Conservation (phyloP, 2,797 vertebrate genomes). For the Tiaroga cobitis region DNA sequence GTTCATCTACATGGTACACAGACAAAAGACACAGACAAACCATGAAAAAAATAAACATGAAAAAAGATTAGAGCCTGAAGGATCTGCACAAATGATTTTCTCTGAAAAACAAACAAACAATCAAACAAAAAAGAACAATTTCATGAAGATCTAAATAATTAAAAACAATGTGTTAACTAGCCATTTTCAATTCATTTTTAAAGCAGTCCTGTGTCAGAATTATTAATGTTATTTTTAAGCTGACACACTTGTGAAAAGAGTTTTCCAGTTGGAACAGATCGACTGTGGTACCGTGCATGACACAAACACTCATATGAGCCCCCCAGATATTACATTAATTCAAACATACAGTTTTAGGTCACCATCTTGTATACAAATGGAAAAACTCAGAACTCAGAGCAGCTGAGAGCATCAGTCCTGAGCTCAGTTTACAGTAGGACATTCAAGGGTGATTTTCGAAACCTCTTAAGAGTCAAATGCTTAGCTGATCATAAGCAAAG, state of each 20-base stretch:
- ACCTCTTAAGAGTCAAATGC: neutral
- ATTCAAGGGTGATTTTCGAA: conserved; percentile 12
- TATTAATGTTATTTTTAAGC: neutral
- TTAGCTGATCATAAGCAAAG: conserved; percentile 19
- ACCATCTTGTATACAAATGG: conserved; percentile 46
- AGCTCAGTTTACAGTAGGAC: conserved; percentile 14
- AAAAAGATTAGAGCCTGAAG: neutral
- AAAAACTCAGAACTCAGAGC: conserved; percentile 38
- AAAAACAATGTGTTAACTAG: neutral
- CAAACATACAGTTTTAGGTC: conserved; percentile 54
- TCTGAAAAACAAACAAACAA: neutral
- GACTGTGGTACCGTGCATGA: neutral
- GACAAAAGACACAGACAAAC: neutral
- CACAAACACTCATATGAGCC: conserved; percentile 17
- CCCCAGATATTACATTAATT: conserved; percentile 45
- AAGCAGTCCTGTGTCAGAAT: neutral
- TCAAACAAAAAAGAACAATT: neutral
- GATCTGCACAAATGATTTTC: neutral
- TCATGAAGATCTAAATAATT: neutral
- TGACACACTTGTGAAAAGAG: neutral
- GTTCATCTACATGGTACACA: neutral
- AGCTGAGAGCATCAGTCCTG: conserved; percentile 7
- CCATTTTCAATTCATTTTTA: neutral
- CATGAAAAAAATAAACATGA: neutral
- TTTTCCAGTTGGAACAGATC: neutral